Evolutionary conservation across 2,113 vertebrate species (phyloP).

Genomic region (Eupsittula cactorum): DNA sequence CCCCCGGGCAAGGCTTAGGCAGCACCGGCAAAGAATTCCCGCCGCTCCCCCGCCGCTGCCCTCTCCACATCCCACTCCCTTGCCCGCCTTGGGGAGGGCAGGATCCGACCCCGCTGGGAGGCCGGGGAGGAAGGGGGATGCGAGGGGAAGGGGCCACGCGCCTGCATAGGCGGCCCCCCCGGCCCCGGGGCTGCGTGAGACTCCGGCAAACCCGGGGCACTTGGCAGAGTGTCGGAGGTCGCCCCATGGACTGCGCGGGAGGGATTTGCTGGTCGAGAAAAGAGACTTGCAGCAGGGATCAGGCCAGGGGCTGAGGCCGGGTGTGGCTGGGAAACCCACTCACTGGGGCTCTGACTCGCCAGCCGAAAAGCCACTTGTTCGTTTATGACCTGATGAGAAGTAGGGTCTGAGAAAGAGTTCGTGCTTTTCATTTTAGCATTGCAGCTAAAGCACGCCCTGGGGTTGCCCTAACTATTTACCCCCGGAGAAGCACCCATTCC

Average conservation of each 20-base stretch:
- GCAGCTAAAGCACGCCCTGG: neutral
- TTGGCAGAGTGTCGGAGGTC: neutral
- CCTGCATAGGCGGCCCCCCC: neutral
- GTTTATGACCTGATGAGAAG: neutral
- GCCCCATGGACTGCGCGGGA: neutral
- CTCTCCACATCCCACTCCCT: neutral
- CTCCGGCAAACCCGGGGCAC: neutral
- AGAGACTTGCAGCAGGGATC: neutral
- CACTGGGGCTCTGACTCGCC: neutral
- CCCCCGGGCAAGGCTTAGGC: neutral
- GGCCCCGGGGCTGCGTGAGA: neutral
- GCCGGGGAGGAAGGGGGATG: neutral
- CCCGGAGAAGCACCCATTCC: accelerated
- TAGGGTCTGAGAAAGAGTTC: neutral
- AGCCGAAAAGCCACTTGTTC: neutral
- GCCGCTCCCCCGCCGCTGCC: neutral
- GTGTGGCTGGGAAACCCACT: neutral
- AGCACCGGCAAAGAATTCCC: neutral
- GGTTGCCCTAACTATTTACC: neutral
- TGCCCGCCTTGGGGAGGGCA: neutral
- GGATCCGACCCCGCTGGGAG: neutral
- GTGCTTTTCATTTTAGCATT: neutral
- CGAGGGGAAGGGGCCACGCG: neutral
- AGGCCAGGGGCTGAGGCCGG: neutral
- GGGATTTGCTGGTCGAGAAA: no score